phyloP scores from a whole-genome alignment of 1,140 invertebrate genomes.

The Liolophura sinensis region DNA sequence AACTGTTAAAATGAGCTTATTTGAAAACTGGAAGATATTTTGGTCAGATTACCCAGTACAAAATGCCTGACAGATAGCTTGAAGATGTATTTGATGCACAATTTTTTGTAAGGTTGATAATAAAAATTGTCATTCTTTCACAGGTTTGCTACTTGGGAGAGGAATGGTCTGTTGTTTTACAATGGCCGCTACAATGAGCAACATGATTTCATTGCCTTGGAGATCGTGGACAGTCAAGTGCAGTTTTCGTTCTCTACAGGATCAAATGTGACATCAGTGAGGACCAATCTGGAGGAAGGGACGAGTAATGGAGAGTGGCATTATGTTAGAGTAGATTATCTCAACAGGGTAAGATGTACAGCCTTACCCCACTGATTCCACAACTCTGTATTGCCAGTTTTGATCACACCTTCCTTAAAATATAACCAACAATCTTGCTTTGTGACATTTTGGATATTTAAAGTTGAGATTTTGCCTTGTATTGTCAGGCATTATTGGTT shows the following conservation, averaged over 20 bases:
- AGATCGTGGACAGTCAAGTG: slow-evolving; percentile 75
- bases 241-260: slow-evolving; percentile 92
- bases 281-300: slow-evolving; percentile 68
- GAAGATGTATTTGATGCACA: no score
- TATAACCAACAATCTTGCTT: no score
- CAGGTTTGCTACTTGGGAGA: slow-evolving; percentile 83
- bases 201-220: slow-evolving; percentile 93
- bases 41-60: no score
- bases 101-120: no score
- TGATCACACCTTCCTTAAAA: no score
- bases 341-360: slow-evolving; percentile 72
- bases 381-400: no score
- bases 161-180: slow-evolving; percentile 86
- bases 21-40: no score
- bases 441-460: no score
- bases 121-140: slow-evolving; percentile 34
- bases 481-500: no score
- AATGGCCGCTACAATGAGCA: slow-evolving; percentile 94
- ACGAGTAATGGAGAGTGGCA: slow-evolving; percentile 94
- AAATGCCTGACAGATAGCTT: no score
- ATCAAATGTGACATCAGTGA: slow-evolving; percentile 70
- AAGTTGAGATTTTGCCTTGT: no score
- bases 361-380: neutral
- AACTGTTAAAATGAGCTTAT: no score
- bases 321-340: slow-evolving; percentile 83